These are phyloP conservation scores for Styela clava DNA, from an alignment of 23 tunicate species.

Conservation along the genomic window DNA sequence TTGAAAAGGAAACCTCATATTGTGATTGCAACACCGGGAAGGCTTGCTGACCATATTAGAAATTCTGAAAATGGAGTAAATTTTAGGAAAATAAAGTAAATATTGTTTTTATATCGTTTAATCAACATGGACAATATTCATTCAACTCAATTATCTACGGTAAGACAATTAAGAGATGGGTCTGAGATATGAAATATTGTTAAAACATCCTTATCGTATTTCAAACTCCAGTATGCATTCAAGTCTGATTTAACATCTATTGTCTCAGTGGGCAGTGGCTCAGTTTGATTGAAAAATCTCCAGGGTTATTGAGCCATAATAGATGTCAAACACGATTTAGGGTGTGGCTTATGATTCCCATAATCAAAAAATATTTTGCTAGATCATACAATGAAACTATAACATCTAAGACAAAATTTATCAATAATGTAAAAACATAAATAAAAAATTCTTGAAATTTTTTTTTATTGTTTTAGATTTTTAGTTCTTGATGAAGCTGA, in stretches of 20 bases:
- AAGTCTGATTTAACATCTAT: too few relatives aligned
- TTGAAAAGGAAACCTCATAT: constrained; percentile 78
- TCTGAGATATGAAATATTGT: background rate
- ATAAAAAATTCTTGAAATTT: too few relatives aligned
- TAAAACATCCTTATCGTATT: background rate
- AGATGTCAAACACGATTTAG: too few relatives aligned
- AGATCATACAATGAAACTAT: too few relatives aligned
- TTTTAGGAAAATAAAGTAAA: constrained; percentile 60
- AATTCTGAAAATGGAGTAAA: constrained; percentile 47
- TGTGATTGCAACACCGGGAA: constrained; percentile 96
- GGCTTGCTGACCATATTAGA: constrained; percentile 83
- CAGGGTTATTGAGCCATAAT: too few relatives aligned
- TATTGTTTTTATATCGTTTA: background rate
- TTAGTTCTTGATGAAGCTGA: constrained; percentile 98
- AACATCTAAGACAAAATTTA: too few relatives aligned
- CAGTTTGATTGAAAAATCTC: too few relatives aligned
- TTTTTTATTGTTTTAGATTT: constrained; percentile 54
- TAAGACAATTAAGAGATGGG: background rate
- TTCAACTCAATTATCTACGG: background rate
- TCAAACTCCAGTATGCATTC: too few relatives aligned
- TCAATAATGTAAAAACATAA: too few relatives aligned
- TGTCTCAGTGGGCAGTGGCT: too few relatives aligned
- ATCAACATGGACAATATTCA: background rate
- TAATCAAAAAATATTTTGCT: too few relatives aligned
- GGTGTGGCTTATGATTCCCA: too few relatives aligned